Evolutionary conservation across 2,888 invertebrate species (phyloP).

Genomic region (Agrotis segetum): DNA sequence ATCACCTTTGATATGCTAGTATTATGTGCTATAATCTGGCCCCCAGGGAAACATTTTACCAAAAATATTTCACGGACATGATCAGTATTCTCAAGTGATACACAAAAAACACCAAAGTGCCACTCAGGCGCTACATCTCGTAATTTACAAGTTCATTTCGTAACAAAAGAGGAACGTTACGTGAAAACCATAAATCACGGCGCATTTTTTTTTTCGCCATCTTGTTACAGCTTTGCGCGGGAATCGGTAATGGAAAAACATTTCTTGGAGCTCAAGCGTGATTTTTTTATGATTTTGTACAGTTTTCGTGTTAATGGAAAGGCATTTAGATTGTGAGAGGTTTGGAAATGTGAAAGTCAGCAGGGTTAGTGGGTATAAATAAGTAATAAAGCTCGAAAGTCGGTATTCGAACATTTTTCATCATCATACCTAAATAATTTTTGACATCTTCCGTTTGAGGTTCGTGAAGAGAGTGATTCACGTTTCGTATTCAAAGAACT

Average conservation of each 20-base stretch:
- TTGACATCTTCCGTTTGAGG: neutral
- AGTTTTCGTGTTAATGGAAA: slow-evolving; percentile 56
- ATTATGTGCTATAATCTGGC: neutral
- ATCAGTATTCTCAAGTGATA: slow-evolving; percentile 34
- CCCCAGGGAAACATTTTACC: neutral
- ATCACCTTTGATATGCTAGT: neutral
- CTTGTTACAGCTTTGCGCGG: slow-evolving; percentile 50
- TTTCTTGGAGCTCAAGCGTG: slow-evolving; percentile 37
- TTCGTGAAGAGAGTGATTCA: neutral
- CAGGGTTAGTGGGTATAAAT: slow-evolving; percentile 1
- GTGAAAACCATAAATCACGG: slow-evolving; percentile 61
- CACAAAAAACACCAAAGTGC: slow-evolving; percentile 47
- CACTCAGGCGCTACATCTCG: slow-evolving; percentile 49
- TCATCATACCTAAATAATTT: neutral
- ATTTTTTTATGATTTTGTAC: slow-evolving; percentile 45
- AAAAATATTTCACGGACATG: slow-evolving; percentile 25
- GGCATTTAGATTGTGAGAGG: slow-evolving; percentile 43
- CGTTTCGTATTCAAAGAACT: slow-evolving; percentile 11
- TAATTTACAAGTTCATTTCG: slow-evolving; percentile 56
- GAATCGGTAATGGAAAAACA: slow-evolving; percentile 52
- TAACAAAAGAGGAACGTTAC: slow-evolving; percentile 58
- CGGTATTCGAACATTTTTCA: slow-evolving; percentile 2
- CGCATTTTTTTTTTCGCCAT: slow-evolving; percentile 46
- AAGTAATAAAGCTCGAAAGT: slow-evolving; percentile 2
- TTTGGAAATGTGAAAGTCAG: slow-evolving; percentile 48